Percentiles rank a stretch among this genome's conserved stretches.
Evolutionary conservation across 2,113 vertebrate species (phyloP).

Genomic region (Perccottus glenii): DNA sequence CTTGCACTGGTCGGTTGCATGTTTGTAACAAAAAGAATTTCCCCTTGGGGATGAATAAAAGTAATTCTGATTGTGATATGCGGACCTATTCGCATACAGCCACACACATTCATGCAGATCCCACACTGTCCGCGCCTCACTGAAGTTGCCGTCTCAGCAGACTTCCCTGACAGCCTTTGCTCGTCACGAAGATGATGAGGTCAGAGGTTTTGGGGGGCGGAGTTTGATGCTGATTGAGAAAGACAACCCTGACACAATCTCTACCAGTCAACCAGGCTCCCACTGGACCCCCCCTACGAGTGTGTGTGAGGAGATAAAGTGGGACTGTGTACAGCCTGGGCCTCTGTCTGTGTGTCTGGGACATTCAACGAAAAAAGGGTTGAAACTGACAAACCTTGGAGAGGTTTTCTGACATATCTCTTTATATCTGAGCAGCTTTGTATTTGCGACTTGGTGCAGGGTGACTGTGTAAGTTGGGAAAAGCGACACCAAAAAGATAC

Average conservation of each 20-base stretch:
- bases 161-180: conserved; percentile 67
- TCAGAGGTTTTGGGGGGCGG: conserved; percentile 67
- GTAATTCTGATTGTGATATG: no score
- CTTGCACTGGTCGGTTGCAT: no score
- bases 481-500: conserved; percentile 31
- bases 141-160: conserved; percentile 73
- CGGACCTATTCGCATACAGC: no score
- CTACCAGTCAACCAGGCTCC: conserved; percentile 69
- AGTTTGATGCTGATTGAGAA: conserved; percentile 73
- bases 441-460: no score
- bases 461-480: conserved; percentile 5
- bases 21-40: no score
- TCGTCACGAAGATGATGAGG: conserved; percentile 72
- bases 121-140: conserved; percentile 13
- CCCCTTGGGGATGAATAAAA: no score
- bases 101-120: not conserved
- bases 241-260: conserved; percentile 76
- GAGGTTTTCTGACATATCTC: conserved; percentile 6
- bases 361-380: conserved; percentile 8
- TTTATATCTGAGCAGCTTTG: conserved; percentile 2
- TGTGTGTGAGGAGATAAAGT: not conserved
- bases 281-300: conserved; percentile 32
- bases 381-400: conserved; percentile 19
- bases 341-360: conserved; percentile 11
- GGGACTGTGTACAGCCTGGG: not conserved